phyloP scores from a whole-genome alignment of 2,888 invertebrate genomes.

The Achlya flavicornis region DNA sequence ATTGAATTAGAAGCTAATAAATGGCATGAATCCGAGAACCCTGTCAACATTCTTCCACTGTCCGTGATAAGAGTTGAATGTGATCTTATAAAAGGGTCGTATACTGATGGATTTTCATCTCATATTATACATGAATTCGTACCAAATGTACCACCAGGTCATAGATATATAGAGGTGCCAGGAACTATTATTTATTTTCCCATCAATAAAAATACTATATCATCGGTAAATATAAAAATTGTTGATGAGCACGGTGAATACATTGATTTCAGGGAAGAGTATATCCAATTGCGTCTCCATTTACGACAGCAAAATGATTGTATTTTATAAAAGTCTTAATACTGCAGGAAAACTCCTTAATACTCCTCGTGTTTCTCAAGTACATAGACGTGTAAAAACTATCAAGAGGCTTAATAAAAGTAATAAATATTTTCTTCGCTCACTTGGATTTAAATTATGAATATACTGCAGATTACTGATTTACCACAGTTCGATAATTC shows the following conservation, averaged over 20 bases:
- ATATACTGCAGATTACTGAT: slow-evolving; percentile 22
- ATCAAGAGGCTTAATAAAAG: slow-evolving; percentile 22
- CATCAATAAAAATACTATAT: slow-evolving; percentile 19
- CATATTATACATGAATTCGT: slow-evolving; percentile 18
- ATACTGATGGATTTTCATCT: slow-evolving; percentile 16
- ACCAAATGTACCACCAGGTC: background rate
- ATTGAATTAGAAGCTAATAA: too few relatives aligned
- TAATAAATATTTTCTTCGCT: slow-evolving; percentile 24
- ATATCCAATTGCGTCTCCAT: background rate
- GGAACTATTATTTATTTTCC: slow-evolving; percentile 24
- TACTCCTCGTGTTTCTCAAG: background rate
- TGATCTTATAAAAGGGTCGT: slow-evolving; percentile 19
- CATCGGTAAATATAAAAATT: slow-evolving; percentile 19
- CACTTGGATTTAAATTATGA: slow-evolving; percentile 24
- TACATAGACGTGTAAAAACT: slow-evolving; percentile 19
- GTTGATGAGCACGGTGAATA: slow-evolving; percentile 17
- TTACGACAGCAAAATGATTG: background rate
- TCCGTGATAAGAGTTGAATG: slow-evolving; percentile 17
- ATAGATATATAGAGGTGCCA: slow-evolving; percentile 17
- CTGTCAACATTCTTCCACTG: slow-evolving; percentile 1
- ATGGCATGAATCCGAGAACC: too few relatives aligned
- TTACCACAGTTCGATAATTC: slow-evolving; percentile 21
- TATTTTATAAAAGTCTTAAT: background rate
- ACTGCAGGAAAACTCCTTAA: background rate
- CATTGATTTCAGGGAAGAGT: slow-evolving; percentile 16